These are phyloP conservation scores for Zaprionus capensis DNA, from an alignment of 1,140 invertebrate genomes.

Conservation along the genomic window DNA sequence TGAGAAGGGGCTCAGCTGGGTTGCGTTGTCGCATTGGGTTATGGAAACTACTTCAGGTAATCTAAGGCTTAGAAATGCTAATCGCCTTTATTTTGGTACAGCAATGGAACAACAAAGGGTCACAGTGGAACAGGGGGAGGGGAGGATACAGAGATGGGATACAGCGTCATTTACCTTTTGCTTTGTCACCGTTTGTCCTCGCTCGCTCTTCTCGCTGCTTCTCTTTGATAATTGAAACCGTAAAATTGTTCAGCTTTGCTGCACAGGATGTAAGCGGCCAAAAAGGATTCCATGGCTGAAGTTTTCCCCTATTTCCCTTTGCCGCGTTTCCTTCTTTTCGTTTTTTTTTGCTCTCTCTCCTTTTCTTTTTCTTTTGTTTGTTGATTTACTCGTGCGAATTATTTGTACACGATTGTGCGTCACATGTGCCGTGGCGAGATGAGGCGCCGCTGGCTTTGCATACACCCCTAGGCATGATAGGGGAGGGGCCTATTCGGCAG, in stretches of 20 bases:
- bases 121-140: background rate
- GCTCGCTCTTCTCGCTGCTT: slow-evolving; percentile 19
- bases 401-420: slow-evolving; percentile 59
- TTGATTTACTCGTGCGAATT: slow-evolving; percentile 76
- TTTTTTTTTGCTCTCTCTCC: slow-evolving; percentile 16
- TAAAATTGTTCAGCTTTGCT: slow-evolving; percentile 71
- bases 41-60: slow-evolving; percentile 82
- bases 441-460: slow-evolving; percentile 47
- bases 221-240: slow-evolving; percentile 80
- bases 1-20: slow-evolving; percentile 41
- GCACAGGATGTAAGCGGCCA: slow-evolving; percentile 51
- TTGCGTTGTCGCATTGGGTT: slow-evolving; percentile 35
- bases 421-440: slow-evolving; percentile 17
- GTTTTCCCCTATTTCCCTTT: slow-evolving; percentile 32
- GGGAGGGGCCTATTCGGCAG: background rate
- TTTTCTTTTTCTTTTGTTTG: slow-evolving; percentile 48
- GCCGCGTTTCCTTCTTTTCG: background rate
- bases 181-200: slow-evolving; percentile 70
- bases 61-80: slow-evolving; percentile 82
- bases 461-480: slow-evolving; percentile 27
- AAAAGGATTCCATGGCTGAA: slow-evolving; percentile 56
- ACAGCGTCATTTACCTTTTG: slow-evolving; percentile 57
- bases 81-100: slow-evolving; percentile 76
- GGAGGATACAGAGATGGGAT: background rate
- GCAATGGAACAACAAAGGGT: slow-evolving; percentile 27